These are phyloP conservation scores for Drosophila quadrilineata DNA, from an alignment of 1,140 invertebrate species.

Conservation along the genomic window DNA sequence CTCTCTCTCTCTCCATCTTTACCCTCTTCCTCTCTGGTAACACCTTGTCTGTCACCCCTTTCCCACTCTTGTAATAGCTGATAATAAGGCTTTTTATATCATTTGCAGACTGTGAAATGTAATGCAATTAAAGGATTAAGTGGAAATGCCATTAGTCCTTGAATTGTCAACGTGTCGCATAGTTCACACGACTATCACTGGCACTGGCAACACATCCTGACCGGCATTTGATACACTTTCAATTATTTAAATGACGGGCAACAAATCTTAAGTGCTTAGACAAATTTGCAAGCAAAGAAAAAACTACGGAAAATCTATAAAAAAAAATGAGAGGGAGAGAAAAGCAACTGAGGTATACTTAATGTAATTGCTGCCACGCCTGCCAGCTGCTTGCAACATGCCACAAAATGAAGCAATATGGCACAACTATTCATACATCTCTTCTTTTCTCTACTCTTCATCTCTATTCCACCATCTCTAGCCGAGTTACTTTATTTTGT, in stretches of 20 bases:
- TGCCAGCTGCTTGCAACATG: neutral
- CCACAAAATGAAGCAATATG: slow-evolving; percentile 32
- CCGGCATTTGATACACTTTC: slow-evolving; percentile 53
- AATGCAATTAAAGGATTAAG: slow-evolving; percentile 75
- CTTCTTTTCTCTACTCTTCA: too few relatives aligned
- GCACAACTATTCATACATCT: too few relatives aligned
- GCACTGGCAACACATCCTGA: neutral
- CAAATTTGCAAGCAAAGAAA: slow-evolving; percentile 40
- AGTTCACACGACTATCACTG: slow-evolving; percentile 2
- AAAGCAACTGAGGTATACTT: slow-evolving; percentile 40
- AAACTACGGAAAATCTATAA: too few relatives aligned
- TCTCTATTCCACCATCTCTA: too few relatives aligned
- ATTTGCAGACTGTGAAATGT: slow-evolving; percentile 71
- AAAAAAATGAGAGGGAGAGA: neutral
- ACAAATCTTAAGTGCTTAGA: slow-evolving; percentile 66
- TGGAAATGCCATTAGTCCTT: slow-evolving; percentile 70
- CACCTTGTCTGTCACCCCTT: slow-evolving; percentile 26
- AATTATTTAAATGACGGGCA: slow-evolving; percentile 73
- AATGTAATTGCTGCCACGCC: slow-evolving; percentile 62
- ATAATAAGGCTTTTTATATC: slow-evolving; percentile 57
- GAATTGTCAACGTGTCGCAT: slow-evolving; percentile 34
- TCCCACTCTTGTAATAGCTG: slow-evolving; percentile 15
- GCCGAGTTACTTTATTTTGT: too few relatives aligned
- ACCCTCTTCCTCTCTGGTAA: neutral
- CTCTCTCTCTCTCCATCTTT: too few relatives aligned